A percentile compares a stretch with the other conserved stretches of the same genome.
phyloP scores from a whole-genome alignment of 2,113 vertebrate species.

The Indicator indicator region DNA sequence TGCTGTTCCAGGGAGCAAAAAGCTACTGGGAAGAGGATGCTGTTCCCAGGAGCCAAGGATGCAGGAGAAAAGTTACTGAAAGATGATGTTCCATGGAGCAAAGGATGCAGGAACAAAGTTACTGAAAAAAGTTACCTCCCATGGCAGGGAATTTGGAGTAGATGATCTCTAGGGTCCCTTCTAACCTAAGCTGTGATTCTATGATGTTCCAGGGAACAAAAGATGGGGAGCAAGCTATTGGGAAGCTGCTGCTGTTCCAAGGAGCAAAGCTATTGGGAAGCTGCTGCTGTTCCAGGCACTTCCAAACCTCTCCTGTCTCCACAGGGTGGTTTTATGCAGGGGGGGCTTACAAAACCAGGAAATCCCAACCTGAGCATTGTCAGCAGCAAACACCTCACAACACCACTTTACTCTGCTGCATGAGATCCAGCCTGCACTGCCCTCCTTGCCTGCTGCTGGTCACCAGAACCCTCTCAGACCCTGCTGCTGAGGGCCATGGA shows the following conservation, averaged over 20 bases:
- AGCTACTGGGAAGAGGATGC: not conserved
- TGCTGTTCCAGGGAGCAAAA: not conserved
- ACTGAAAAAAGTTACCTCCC: not conserved
- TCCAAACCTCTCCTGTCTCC: not conserved
- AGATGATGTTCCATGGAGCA: too few relatives aligned
- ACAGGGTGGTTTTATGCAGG: not conserved
- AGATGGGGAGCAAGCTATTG: too few relatives aligned
- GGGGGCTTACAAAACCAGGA: not conserved
- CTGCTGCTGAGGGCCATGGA: not conserved
- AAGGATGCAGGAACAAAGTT: not conserved
- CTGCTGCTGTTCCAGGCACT: not conserved
- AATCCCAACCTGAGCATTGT: not conserved
- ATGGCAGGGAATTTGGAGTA: too few relatives aligned
- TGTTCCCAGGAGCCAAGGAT: not conserved
- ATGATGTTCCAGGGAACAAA: not conserved
- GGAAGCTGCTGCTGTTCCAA: not conserved
- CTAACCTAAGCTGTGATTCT: not conserved
- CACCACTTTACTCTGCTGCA: not conserved
- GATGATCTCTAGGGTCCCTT: too few relatives aligned
- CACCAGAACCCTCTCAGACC: not conserved
- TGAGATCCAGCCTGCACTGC: not conserved
- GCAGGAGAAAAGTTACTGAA: not conserved
- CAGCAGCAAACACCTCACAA: not conserved
- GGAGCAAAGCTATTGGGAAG: too few relatives aligned
- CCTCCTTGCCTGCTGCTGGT: not conserved